Percentiles rank a stretch among this genome's conserved stretches.
Conservation (phyloP, 2,113 vertebrate genomes). For the Crotalus viridis region DNA sequence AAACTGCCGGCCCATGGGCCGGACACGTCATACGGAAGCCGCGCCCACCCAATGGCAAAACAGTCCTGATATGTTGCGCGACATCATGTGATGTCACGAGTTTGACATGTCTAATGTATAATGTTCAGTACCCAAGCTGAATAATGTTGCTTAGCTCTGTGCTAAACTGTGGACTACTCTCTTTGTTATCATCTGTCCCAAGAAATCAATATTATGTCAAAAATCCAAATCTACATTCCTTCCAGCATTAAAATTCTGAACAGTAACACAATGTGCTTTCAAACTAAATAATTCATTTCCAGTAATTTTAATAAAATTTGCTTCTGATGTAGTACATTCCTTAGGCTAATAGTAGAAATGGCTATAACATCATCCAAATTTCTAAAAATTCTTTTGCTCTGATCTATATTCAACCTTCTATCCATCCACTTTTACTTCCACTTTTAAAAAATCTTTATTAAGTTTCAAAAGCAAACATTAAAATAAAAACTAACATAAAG, state of each 20-base stretch:
- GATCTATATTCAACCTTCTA: too few species aligned
- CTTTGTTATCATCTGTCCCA: background rate
- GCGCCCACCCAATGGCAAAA: too few species aligned
- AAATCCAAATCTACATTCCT: background rate
- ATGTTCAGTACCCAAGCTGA: background rate
- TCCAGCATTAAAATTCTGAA: background rate
- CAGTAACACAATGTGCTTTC: background rate
- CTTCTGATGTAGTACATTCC: background rate
- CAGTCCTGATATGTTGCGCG: too few species aligned
- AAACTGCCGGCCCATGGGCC: too few species aligned
- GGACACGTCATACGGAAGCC: too few species aligned
- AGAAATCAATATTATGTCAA: background rate
- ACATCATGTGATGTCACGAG: too few species aligned
- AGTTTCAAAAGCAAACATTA: background rate
- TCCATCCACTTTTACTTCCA: background rate
- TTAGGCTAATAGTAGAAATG: background rate
- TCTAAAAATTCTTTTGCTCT: background rate
- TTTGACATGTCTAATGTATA: background rate
- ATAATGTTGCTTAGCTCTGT: background rate
- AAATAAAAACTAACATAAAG: background rate
- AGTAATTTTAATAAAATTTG: background rate
- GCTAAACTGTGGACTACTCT: background rate
- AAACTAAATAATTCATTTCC: background rate
- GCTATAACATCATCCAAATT: background rate
- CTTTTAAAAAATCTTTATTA: background rate